A percentile compares a stretch with the other conserved stretches of the same genome.
Conservation (phyloP, 92 coral and sea anemone species). For the Porites rus region DNA sequence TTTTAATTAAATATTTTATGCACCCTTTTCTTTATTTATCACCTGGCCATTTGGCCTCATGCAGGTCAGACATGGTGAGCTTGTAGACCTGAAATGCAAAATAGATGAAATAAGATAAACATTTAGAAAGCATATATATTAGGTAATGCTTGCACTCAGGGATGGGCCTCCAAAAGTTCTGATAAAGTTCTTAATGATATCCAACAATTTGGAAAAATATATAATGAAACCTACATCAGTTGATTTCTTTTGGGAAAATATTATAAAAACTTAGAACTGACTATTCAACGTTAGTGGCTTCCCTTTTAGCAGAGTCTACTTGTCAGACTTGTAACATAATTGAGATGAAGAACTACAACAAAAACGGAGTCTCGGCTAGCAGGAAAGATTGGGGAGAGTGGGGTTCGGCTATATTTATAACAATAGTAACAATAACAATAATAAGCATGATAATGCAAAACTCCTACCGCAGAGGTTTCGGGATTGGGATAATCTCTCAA, state of each 20-base stretch:
- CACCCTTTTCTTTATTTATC: conserved; percentile 30
- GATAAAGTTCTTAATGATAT: conserved; percentile 1
- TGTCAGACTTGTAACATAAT: background rate
- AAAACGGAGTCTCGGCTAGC: conserved; percentile 9
- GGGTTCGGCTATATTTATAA: background rate
- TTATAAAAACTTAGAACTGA: conserved; percentile 1
- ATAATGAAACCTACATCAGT: too few relatives aligned
- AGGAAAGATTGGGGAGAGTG: conserved; percentile 6
- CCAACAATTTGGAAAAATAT: conserved; percentile 8
- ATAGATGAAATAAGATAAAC: background rate
- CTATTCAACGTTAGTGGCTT: conserved; percentile 25
- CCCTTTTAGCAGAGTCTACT: conserved; percentile 7
- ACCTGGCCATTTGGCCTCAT: background rate
- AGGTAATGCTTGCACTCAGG: conserved; percentile 14
- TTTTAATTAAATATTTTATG: too few relatives aligned
- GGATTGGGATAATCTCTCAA: background rate
- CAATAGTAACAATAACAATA: too few relatives aligned
- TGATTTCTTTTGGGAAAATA: conserved; percentile 3
- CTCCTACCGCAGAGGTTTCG: too few relatives aligned
- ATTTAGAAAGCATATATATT: background rate
- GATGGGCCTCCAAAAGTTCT: conserved; percentile 20
- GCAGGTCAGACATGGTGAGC: too few relatives aligned
- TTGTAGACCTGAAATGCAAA: conserved; percentile 47
- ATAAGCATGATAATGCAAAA: too few relatives aligned
- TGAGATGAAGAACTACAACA: conserved; percentile 17